phyloP scores from a whole-genome alignment of 2,113 vertebrate species.

The Scomber scombrus region DNA sequence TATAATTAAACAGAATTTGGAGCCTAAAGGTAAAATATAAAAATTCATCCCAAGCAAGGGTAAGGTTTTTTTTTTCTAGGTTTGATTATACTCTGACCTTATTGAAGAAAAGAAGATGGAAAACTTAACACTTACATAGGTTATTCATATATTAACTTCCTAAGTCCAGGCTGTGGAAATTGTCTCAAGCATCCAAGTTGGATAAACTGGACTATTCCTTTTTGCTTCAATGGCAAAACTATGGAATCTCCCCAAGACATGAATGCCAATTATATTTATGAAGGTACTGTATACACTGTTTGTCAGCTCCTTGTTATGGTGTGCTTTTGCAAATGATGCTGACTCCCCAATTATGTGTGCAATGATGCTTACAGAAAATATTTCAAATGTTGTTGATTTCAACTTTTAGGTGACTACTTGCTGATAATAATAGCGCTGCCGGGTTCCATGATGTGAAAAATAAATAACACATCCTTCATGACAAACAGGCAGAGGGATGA shows the following conservation, averaged over 20 bases:
- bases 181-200: constrained; percentile 20
- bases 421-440: constrained; percentile 24
- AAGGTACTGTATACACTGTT: constrained; percentile 22
- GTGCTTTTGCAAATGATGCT: constrained; percentile 45
- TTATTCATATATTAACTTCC: constrained; percentile 25
- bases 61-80: neutral
- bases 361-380: constrained; percentile 66
- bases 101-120: neutral
- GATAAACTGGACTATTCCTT: constrained; percentile 32
- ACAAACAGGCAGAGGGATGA: neutral
- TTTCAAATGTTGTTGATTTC: constrained; percentile 54
- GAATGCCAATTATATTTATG: constrained; percentile 60
- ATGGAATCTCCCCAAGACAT: constrained; percentile 34
- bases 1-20: neutral
- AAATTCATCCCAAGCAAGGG: neutral
- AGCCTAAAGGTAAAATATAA: neutral
- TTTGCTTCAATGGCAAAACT: constrained; percentile 47
- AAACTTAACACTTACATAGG: constrained; percentile 13
- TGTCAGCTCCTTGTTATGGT: constrained; percentile 34
- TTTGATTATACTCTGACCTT: neutral
- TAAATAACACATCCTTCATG: constrained; percentile 19
- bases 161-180: constrained; percentile 21
- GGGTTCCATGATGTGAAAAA: constrained; percentile 15
- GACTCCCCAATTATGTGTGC: constrained; percentile 58
- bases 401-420: constrained; percentile 36